phyloP scores from a whole-genome alignment of 2,113 vertebrate genomes.

The cat (Felis catus) region DNA sequence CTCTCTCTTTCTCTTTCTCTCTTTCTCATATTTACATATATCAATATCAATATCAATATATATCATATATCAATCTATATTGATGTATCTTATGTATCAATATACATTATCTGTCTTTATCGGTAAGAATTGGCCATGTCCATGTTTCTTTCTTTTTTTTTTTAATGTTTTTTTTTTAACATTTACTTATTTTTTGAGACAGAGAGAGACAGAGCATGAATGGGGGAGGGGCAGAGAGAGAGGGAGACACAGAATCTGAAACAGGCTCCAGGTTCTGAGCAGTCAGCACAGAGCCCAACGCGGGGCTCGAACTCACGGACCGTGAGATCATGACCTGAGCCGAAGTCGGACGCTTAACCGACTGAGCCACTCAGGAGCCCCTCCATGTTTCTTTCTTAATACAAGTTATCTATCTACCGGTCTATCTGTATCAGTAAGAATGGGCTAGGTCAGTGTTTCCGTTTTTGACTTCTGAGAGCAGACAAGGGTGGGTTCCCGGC shows the following conservation, averaged over 20 bases:
- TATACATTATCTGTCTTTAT: neutral
- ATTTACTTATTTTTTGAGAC: no score
- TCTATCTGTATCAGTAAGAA: neutral
- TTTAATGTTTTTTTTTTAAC: no score
- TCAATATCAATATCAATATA: no score
- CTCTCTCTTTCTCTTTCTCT: neutral
- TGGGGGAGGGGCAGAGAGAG: no score
- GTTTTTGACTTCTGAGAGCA: neutral
- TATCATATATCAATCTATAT: neutral
- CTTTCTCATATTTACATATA: neutral
- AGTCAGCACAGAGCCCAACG: rapidly evolving
- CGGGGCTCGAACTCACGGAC: no score
- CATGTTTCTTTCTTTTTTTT: neutral
- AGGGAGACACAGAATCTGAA: no score
- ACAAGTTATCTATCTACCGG: no score
- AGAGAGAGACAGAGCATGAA: no score
- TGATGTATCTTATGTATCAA: neutral
- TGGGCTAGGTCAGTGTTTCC: neutral
- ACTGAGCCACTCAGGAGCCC: no score
- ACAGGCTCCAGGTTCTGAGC: no score
- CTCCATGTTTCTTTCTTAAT: neutral
- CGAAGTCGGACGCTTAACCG: no score
- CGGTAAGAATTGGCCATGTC: neutral
- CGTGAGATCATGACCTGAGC: no score
- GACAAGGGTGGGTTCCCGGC: neutral